Evolutionary conservation across 2,113 vertebrate genomes (phyloP).

Genomic region (Cyanistes caeruleus): DNA sequence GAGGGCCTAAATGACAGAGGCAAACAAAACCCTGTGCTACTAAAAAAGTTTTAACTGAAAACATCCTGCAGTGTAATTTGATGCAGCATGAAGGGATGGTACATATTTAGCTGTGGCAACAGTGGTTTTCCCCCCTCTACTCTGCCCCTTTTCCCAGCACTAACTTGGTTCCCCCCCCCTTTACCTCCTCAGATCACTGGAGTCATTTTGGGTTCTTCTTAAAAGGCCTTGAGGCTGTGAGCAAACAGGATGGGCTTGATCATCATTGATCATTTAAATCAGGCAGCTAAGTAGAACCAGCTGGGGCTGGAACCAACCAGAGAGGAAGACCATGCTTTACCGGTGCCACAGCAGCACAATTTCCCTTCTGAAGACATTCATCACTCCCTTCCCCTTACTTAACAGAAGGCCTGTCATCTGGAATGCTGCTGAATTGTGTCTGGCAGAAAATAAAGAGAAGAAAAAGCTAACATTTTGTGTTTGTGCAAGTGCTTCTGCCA

Average conservation of each 20-base stretch:
- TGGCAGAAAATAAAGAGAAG: constrained; percentile 1
- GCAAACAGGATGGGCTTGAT: background rate
- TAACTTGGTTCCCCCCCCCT: background rate
- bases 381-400: background rate
- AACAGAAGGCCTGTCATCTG: background rate
- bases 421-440: background rate
- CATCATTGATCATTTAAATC: background rate
- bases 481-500: background rate
- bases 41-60: background rate
- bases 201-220: background rate
- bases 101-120: background rate
- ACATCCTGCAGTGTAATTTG: background rate
- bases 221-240: background rate
- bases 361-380: background rate
- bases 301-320: background rate
- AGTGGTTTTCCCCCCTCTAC: background rate
- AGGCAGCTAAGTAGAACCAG: background rate
- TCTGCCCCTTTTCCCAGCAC: background rate
- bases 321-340: background rate
- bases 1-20: background rate
- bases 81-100: background rate
- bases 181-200: background rate
- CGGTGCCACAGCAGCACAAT: fast-evolving
- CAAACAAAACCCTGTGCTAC: background rate
- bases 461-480: background rate